Percentiles rank a stretch among this genome's conserved stretches.
phyloP scores from a whole-genome alignment of 2,888 invertebrate genomes.

The Acronicta leporina region DNA sequence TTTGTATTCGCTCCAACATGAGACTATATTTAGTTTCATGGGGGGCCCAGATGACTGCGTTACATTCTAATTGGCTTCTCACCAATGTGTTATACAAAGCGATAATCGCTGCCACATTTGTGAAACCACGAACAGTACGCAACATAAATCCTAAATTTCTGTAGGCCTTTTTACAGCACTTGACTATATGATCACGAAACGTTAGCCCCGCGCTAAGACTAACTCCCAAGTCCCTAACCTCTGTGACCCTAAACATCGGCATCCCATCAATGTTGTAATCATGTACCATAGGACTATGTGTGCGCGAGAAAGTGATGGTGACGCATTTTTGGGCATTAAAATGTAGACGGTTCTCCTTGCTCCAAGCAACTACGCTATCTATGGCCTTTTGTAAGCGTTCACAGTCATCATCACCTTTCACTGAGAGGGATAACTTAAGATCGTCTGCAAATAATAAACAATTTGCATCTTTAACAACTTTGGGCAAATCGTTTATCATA shows the following conservation, averaged over 20 bases:
- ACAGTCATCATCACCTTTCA: slow-evolving; percentile 2
- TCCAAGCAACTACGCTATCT: slow-evolving; percentile 10
- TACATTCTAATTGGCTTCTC: not conserved
- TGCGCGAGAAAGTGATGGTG: slow-evolving; percentile 6
- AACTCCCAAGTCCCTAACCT: slow-evolving; percentile 11
- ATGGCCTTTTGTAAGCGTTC: slow-evolving; percentile 6
- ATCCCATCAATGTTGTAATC: slow-evolving; percentile 4
- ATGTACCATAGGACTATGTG: not conserved
- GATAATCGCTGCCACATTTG: no score
- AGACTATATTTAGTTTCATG: slow-evolving; percentile 15
- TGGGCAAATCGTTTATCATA: slow-evolving; percentile 14
- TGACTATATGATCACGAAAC: slow-evolving; percentile 4
- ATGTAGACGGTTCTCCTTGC: slow-evolving; percentile 9
- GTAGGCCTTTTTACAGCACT: no score
- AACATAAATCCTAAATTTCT: no score
- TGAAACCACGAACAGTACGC: no score
- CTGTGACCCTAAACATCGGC: slow-evolving; percentile 2
- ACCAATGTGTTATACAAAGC: slow-evolving; percentile 11
- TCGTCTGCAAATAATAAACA: slow-evolving; percentile 13
- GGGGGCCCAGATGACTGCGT: slow-evolving; percentile 13
- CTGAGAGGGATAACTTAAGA: slow-evolving; percentile 5
- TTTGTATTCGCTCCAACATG: no score
- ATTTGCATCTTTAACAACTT: slow-evolving; percentile 3
- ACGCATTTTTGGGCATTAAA: slow-evolving; percentile 12
- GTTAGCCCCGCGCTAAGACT: slow-evolving; percentile 3